Percentiles rank a stretch among this genome's conserved stretches.
These are phyloP conservation scores for Epistrophella euchroma DNA, from an alignment of 2,888 invertebrate species.

Conservation along the genomic window DNA sequence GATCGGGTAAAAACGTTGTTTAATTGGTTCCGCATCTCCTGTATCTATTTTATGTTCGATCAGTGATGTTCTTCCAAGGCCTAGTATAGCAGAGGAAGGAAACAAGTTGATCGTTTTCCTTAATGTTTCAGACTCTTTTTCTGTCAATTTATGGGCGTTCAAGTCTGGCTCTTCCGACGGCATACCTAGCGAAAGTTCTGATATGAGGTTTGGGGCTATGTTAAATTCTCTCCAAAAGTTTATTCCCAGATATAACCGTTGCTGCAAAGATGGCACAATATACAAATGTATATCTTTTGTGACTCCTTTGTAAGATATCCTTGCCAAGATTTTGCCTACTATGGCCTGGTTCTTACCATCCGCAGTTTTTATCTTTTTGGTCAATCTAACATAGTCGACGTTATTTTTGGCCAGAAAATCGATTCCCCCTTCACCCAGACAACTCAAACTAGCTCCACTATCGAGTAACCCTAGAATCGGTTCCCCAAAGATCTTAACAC, in stretches of 20 bases:
- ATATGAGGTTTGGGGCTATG: background rate
- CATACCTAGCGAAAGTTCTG: background rate
- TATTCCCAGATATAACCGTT: background rate
- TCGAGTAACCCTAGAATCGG: no score
- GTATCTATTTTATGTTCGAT: no score
- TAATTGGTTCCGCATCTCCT: no score
- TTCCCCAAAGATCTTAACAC: background rate
- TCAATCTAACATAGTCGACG: background rate
- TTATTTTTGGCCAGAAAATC: background rate
- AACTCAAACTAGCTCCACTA: no score
- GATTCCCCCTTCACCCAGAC: background rate
- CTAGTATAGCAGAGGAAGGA: background rate
- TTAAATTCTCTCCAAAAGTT: background rate
- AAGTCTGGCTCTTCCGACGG: background rate
- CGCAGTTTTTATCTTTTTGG: background rate
- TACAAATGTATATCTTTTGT: background rate
- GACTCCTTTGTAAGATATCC: background rate
- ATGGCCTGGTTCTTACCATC: background rate
- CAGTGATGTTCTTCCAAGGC: background rate
- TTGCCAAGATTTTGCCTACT: background rate
- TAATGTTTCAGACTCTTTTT: background rate
- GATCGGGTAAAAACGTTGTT: background rate
- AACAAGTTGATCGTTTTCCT: background rate
- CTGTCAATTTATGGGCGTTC: background rate
- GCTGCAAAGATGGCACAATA: background rate